A percentile compares a stretch with the other conserved stretches of the same genome.
Conservation (phyloP, 2,113 vertebrate genomes). For the Crypturellus undulatus region DNA sequence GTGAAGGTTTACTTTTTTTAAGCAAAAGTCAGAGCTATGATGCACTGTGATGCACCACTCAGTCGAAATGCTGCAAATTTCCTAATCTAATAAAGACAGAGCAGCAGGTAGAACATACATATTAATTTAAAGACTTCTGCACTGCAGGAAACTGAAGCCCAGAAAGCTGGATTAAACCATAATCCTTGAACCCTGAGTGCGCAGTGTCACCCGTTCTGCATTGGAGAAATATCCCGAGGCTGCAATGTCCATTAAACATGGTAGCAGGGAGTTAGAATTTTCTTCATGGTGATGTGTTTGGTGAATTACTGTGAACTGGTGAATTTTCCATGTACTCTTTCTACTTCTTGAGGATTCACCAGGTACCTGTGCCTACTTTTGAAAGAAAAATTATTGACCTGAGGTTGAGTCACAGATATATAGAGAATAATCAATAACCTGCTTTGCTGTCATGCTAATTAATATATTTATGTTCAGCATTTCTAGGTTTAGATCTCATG, state of each 20-base stretch:
- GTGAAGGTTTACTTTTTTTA: neutral
- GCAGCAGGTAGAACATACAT: neutral
- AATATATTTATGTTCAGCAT: neutral
- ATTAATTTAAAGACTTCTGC: conserved; percentile 28
- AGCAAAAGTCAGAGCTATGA: neutral
- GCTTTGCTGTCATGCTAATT: neutral
- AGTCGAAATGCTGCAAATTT: neutral
- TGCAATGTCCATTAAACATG: neutral
- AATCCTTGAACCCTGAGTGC: neutral
- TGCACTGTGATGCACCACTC: neutral
- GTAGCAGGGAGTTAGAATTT: neutral
- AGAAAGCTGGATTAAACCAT: neutral
- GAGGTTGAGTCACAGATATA: neutral
- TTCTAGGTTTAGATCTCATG: neutral
- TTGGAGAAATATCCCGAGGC: neutral
- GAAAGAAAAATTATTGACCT: neutral
- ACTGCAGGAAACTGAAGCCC: neutral
- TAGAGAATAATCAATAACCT: neutral
- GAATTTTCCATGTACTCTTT: neutral
- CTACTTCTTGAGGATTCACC: neutral
- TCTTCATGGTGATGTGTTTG: neutral
- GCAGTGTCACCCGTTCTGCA: neutral
- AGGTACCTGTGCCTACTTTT: neutral
- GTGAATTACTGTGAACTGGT: neutral
- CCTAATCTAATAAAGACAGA: neutral